Base-by-base conservation (phyloP, 2,888 invertebrate genomes). In the Nemotelus pantherinus region DNA sequence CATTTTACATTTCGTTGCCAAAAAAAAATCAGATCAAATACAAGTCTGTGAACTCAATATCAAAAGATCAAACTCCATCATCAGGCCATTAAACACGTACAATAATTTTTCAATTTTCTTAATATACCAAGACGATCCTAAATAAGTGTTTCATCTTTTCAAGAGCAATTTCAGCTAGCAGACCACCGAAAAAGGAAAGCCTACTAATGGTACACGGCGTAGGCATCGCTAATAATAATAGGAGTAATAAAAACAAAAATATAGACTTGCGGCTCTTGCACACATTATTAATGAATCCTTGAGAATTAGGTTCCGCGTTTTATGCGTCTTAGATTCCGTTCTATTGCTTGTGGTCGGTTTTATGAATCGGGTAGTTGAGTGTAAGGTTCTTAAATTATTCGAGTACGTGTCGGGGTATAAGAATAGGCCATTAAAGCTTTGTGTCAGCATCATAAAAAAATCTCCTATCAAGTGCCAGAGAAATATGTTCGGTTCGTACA, bases 231-330 rank as follows among this genome's bases (percentile, higher is more conserved):
- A 65, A 65, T 65, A 65, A 65, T 47, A 65, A 65, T 65, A 65
- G 47, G n/a, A 39, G 65, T 4, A 65, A 65, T 65, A 65, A 65
- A 43, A 63, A 63, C 43, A 65, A 65, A 65, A 65, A 65, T 65
- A 65, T 65, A 45, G 44, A 65, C 65, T 65, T 65, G 45, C 45
- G 45, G 65, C 65, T 65, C 65, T 65, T 65, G 45, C 47, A 65
- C 45, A 45, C 65, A 45, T 65, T 65, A 65, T 65, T 65, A 65
- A 65, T 65, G 65, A 65, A 65, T 65, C 65, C 65, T 47, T 10
- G n/a, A 1, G 65, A 65, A 65, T 65, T 65, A 65, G 65, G 65
- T 65, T 65, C 47, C 41, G 65, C 65, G 65, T 65, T 65, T 65
- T 65, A 65, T 65, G 65, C 25, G 44, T 65, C 65, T 65, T 47